phyloP scores from a whole-genome alignment of 2,888 invertebrate genomes.

The Agrotis puta region DNA sequence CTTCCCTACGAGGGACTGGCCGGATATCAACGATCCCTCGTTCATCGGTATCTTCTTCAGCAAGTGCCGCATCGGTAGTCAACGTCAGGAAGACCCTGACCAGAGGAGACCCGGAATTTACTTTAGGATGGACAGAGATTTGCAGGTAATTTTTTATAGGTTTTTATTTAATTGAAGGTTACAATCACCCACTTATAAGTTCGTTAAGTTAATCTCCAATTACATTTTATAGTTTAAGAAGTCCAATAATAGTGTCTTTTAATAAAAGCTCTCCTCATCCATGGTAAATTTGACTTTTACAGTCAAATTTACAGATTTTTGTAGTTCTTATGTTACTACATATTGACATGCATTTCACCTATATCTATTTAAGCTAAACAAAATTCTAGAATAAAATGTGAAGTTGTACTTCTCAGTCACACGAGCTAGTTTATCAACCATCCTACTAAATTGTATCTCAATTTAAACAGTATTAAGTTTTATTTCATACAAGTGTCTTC shows the following conservation, averaged over 20 bases:
- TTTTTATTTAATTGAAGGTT: background rate
- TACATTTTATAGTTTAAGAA: background rate
- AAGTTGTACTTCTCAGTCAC: background rate
- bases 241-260: background rate
- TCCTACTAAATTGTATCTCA: background rate
- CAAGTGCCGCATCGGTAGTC: slow-evolving; percentile 95
- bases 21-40: slow-evolving; percentile 95
- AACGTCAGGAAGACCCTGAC: slow-evolving; percentile 94
- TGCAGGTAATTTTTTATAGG: slow-evolving; percentile 76
- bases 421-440: background rate
- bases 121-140: slow-evolving; percentile 92
- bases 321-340: background rate
- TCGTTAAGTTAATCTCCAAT: background rate
- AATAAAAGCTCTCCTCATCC: background rate
- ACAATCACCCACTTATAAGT: background rate
- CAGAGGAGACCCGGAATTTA: slow-evolving; percentile 95
- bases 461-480: background rate
- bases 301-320: background rate
- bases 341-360: background rate
- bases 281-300: background rate
- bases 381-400: background rate
- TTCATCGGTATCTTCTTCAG: slow-evolving; percentile 98
- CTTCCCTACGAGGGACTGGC: slow-evolving; percentile 97
- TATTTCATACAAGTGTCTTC: background rate
- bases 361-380: background rate